A percentile compares a stretch with the other conserved stretches of the same genome.
Evolutionary conservation across 2,797 vertebrate genomes (phyloP).

Genomic region (Scolopax bukidnonensis): DNA sequence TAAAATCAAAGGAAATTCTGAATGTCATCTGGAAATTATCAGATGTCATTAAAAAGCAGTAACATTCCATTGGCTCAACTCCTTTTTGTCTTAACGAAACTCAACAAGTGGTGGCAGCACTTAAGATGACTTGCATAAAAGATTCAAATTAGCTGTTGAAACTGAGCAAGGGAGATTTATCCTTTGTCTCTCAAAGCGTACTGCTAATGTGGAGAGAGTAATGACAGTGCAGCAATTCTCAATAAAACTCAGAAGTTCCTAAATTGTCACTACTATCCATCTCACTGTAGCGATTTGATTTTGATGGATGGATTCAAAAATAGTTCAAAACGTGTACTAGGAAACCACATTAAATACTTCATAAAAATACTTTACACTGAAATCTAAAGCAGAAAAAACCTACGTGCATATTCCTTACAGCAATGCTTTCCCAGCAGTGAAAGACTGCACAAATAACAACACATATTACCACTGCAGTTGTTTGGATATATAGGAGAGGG

Average conservation of each 20-base stretch:
- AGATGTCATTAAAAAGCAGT: constrained; percentile 13
- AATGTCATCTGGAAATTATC: constrained; percentile 7
- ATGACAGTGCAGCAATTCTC: neutral
- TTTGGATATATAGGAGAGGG: constrained; percentile 55
- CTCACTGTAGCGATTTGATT: neutral
- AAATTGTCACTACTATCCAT: neutral
- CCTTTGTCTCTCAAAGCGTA: neutral
- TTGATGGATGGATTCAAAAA: neutral
- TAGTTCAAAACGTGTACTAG: neutral
- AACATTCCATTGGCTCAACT: constrained; percentile 8
- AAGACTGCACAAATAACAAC: neutral
- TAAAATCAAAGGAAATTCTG: constrained; percentile 23
- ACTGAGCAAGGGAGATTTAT: constrained; percentile 1
- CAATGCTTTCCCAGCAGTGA: neutral
- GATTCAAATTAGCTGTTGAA: constrained; percentile 31
- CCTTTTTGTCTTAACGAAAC: neutral
- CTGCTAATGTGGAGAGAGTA: neutral
- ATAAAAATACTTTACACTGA: neutral
- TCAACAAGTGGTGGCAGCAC: constrained; percentile 19
- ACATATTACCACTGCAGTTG: neutral
- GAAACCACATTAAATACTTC: neutral
- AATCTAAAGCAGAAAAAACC: neutral
- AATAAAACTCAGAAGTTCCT: neutral
- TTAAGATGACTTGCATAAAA: constrained; percentile 25
- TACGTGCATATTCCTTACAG: neutral